phyloP scores from a whole-genome alignment of 2,797 vertebrate species.

The Crax fasciolata region DNA sequence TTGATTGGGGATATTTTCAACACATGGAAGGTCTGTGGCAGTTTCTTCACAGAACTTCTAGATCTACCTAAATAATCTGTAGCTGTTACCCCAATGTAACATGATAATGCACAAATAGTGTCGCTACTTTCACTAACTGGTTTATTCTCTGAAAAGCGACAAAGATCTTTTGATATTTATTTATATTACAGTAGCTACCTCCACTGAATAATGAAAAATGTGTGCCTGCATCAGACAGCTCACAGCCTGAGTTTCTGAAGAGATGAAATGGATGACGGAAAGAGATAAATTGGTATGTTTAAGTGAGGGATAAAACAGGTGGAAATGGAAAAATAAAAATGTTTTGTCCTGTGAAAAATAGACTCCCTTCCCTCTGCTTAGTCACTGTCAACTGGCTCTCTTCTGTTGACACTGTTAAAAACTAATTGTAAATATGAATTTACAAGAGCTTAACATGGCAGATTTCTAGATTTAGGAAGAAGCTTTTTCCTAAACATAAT shows the following conservation, averaged over 20 bases:
- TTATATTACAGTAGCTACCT: not conserved
- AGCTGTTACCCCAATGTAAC: not conserved
- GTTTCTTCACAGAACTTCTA: not conserved
- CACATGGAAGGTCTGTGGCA: not conserved
- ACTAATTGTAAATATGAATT: not conserved
- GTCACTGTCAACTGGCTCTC: conserved; percentile 2
- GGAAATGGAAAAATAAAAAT: conserved; percentile 29
- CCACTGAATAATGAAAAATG: not conserved
- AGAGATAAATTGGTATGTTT: conserved; percentile 11
- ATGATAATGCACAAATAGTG: not conserved
- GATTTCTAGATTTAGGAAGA: conserved; percentile 20
- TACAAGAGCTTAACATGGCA: not conserved
- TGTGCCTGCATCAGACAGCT: not conserved
- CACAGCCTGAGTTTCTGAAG: not conserved
- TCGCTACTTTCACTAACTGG: not conserved
- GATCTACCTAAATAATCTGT: not conserved
- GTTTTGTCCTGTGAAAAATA: not conserved
- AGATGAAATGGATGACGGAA: conserved; percentile 15
- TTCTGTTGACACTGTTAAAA: conserved; percentile 5
- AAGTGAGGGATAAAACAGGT: not conserved
- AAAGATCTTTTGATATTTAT: not conserved
- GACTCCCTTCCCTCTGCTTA: conserved; percentile 14
- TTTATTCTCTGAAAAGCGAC: not conserved
- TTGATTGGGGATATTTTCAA: not conserved
- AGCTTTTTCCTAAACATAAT: not conserved